Evolutionary conservation across 2,888 invertebrate species (phyloP), one percentile per base, ranked within the genome.

Genomic region (Parthenolecanium corni): DNA sequence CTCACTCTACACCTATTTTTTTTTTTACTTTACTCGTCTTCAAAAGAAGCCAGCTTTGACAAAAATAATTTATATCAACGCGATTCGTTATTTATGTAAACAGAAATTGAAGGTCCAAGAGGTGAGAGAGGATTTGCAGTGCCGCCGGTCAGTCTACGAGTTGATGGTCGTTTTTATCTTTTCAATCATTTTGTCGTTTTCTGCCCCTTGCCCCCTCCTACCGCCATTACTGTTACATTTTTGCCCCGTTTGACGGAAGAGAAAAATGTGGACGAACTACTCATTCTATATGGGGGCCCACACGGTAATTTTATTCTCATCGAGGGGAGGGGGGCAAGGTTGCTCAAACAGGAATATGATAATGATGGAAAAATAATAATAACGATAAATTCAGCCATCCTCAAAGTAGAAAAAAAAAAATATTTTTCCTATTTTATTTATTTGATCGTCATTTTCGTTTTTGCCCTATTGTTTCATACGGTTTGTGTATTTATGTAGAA

Each of bases 101-200:
- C 57, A 46, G 57, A 46, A 42, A 42, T 40, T 44, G 42, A 46
- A 44, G 40, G 46, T 23, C 25, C 18, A 46, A 46, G 57, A 23
- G 24, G 46, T 24, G 57, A 38, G 46, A 57, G 57, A 57, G 46
- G 57, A 57, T 42, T n/a, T 23, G 57, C 23, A 46, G 44, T 57
- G 57, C 57, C 57, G 57, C 57, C 57, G 57, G 57, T 57, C 57
- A 57, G 57, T 57, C 57, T 57, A 25, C 57, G 44, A 57, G 57
- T 57, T 57, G 57, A 57, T 46, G 52, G 49, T 23, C 46, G 46
- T 44, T 57, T 53, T 57, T 57, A 57, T 57, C 57, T 57, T 57
- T 57, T 57, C 57, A 57, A 57, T 57, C 57, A 57, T 57, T 57
- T 31, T 31, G 31, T 31, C 9, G 31, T 31, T n/a, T n/a, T n/a